Evolutionary conservation across 2,113 vertebrate genomes (phyloP).

Genomic region (Psittacula cyanocephala): DNA sequence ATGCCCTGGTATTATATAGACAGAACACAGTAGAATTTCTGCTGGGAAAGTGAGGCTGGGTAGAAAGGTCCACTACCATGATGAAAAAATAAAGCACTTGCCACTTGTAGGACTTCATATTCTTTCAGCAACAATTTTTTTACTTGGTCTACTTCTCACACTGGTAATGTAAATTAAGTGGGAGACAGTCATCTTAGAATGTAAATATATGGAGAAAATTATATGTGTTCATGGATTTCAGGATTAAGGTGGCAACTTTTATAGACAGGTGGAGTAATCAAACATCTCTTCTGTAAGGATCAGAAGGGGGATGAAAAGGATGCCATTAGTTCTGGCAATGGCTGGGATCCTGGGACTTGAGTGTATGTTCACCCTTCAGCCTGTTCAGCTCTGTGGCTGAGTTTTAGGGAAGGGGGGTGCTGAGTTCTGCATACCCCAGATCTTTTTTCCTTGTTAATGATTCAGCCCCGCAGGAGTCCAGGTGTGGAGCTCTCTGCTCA

Average conservation of each 20-base stretch:
- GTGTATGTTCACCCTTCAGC: not conserved
- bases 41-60: not conserved
- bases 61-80: not conserved
- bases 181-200: not conserved
- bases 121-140: not conserved
- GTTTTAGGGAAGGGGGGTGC: not conserved
- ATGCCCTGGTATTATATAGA: not conserved
- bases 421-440: not conserved
- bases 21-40: not conserved
- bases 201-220: not conserved
- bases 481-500: not conserved
- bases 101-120: not conserved
- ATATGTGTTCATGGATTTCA: not conserved
- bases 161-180: not conserved
- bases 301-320: not conserved
- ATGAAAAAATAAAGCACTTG: not conserved
- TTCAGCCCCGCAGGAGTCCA: not conserved
- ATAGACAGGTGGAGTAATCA: not conserved
- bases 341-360: accelerated
- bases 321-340: not conserved
- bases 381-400: accelerated
- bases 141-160: not conserved
- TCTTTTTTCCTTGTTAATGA: accelerated
- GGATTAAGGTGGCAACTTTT: not conserved
- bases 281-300: not conserved